Conservation (phyloP, 2,888 invertebrate species). For the Drosophila mayaguana region DNA sequence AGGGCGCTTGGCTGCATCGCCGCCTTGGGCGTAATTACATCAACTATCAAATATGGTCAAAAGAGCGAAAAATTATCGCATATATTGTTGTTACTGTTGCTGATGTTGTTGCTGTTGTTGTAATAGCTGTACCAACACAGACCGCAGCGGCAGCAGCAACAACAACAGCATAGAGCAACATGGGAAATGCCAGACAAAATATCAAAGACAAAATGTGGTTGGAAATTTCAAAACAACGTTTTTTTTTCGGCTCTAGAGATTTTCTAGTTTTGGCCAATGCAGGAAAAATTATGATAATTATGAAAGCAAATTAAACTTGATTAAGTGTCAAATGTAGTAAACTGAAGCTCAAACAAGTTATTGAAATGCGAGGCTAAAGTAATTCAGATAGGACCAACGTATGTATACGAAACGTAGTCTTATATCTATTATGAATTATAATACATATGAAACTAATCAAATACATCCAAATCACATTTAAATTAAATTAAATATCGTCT, state of each 20-base stretch:
- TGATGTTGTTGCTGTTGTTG: conserved; percentile 45
- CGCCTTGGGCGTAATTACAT: conserved; percentile 74
- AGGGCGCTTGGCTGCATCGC: conserved; percentile 60
- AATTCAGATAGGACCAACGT: too few relatives aligned
- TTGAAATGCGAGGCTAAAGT: background rate
- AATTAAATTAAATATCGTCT: too few relatives aligned
- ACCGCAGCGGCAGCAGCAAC: conserved; percentile 20
- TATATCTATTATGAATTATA: too few relatives aligned
- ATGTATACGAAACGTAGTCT: background rate
- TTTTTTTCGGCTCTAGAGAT: conserved; percentile 17
- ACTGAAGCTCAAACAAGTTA: background rate
- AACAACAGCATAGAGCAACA: conserved; percentile 19
- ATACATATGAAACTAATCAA: too few relatives aligned
- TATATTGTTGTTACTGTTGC: conserved; percentile 32
- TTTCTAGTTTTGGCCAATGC: conserved; percentile 19
- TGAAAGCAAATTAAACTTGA: conserved; percentile 8
- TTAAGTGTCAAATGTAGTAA: background rate
- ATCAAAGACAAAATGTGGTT: conserved; percentile 49
- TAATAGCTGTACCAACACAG: conserved; percentile 25
- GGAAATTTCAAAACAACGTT: conserved; percentile 48
- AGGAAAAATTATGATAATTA: conserved; percentile 30
- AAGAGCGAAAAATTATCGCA: conserved; percentile 71
- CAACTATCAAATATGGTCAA: conserved; percentile 75
- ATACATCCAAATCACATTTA: too few relatives aligned
- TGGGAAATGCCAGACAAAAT: conserved; percentile 42